Conservation (phyloP, 2,888 invertebrate species). For the Hemicrepidius hirtus region DNA sequence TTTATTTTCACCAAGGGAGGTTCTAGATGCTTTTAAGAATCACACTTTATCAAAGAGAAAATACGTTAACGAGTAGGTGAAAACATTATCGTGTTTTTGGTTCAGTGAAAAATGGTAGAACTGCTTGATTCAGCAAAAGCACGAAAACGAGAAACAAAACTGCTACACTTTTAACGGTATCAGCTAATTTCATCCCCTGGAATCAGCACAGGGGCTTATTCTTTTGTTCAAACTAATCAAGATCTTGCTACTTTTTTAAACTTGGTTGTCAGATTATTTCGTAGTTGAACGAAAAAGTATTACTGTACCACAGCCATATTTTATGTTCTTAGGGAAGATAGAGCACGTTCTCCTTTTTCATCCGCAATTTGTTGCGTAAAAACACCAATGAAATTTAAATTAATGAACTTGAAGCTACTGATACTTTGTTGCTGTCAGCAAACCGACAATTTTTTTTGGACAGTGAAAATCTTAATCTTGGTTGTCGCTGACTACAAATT, state of each 20-base stretch:
- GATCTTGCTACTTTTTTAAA: conserved; percentile 21
- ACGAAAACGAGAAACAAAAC: background rate
- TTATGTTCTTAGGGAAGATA: conserved; percentile 8
- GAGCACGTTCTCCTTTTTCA: background rate
- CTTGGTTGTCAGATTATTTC: conserved; percentile 17
- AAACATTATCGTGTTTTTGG: too few relatives aligned
- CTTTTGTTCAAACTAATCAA: conserved; percentile 19
- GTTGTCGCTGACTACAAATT: too few relatives aligned
- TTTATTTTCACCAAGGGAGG: too few relatives aligned
- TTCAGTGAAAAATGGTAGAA: too few relatives aligned
- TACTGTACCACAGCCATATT: conserved; percentile 15
- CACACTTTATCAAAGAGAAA: too few relatives aligned
- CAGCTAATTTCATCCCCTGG: conserved; percentile 9
- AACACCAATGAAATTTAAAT: background rate
- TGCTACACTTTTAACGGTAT: conserved; percentile 9
- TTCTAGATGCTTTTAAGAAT: too few relatives aligned
- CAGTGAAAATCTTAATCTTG: too few relatives aligned
- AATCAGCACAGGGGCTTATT: conserved; percentile 19
- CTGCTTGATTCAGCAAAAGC: conserved; percentile 10
- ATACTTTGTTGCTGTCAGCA: background rate
- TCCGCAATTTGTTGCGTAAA: background rate
- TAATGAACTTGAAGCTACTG: background rate
- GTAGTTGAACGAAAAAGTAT: conserved; percentile 9
- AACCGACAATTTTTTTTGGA: too few relatives aligned
- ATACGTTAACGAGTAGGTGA: too few relatives aligned